These are phyloP conservation scores for Orussus abietinus DNA, from an alignment of 1,140 invertebrate genomes.

Conservation along the genomic window DNA sequence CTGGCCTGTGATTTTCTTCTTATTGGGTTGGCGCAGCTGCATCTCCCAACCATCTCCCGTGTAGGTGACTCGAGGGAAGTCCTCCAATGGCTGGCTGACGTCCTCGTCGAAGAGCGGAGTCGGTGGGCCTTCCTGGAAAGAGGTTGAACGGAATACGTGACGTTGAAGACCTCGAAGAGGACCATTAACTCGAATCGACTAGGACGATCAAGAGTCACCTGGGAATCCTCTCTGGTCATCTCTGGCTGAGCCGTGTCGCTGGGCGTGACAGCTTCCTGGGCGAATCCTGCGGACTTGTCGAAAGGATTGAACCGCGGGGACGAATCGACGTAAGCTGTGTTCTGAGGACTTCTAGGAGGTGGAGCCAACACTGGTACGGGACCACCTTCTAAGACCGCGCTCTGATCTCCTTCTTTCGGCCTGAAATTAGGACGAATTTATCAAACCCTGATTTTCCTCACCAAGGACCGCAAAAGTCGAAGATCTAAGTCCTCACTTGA, in stretches of 20 bases:
- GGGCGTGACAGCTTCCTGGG: constrained; percentile 41
- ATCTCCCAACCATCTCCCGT: constrained; percentile 93
- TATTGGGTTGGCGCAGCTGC: constrained; percentile 91
- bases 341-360: constrained; percentile 59
- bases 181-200: neutral
- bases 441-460: neutral
- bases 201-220: constrained; percentile 26
- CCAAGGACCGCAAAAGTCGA: neutral
- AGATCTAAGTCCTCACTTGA: constrained; percentile 58
- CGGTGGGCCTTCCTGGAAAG: constrained; percentile 71
- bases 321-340: constrained; percentile 53
- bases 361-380: constrained; percentile 71
- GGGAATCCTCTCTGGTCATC: constrained; percentile 45
- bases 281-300: constrained; percentile 63
- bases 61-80: constrained; percentile 80
- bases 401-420: constrained; percentile 57
- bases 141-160: constrained; percentile 10
- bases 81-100: constrained; percentile 86
- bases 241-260: constrained; percentile 29
- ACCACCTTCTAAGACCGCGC: constrained; percentile 37
- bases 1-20: constrained; percentile 97
- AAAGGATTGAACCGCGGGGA: constrained; percentile 68
- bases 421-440: constrained; percentile 37
- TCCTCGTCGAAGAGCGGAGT: constrained; percentile 95
- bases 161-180: constrained; percentile 18